phyloP scores from a whole-genome alignment of 1,140 invertebrate genomes.

The Ostrea edulis region DNA sequence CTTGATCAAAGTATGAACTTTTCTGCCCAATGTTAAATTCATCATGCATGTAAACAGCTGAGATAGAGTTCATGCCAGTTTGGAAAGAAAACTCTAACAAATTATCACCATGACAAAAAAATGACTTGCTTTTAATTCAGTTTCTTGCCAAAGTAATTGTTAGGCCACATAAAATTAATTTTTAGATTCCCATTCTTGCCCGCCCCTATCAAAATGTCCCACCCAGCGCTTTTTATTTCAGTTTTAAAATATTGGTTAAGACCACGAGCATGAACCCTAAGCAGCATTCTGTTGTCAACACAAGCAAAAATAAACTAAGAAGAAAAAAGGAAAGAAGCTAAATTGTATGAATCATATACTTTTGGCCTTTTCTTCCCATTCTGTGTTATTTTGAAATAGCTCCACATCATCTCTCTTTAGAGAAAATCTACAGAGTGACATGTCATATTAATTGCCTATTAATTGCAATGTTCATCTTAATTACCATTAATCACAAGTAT shows the following conservation, averaged over 20 bases:
- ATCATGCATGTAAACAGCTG: conserved; percentile 28
- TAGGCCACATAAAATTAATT: too few relatives aligned
- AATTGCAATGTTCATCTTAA: conserved; percentile 26
- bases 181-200: too few relatives aligned
- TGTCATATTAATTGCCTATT: conserved; percentile 10
- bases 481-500: too few relatives aligned
- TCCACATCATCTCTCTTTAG: conserved; percentile 12
- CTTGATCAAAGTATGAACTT: not conserved
- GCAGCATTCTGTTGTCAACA: conserved; percentile 7
- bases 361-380: conserved; percentile 25
- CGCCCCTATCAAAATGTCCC: not conserved
- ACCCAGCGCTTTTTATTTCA: too few relatives aligned
- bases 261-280: conserved; percentile 1
- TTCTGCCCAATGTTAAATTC: not conserved
- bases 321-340: not conserved
- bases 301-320: too few relatives aligned
- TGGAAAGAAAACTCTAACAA: not conserved
- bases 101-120: conserved; percentile 2
- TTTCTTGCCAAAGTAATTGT: too few relatives aligned
- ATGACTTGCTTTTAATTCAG: not conserved
- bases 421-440: conserved; percentile 22
- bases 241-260: too few relatives aligned
- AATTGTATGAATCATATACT: conserved; percentile 18
- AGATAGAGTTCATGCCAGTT: conserved; percentile 14
- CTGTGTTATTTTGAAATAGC: not conserved